Evolutionary conservation across 92 coral and sea anemone genomes (phyloP).

Genomic region (Pocillopora meandrina): DNA sequence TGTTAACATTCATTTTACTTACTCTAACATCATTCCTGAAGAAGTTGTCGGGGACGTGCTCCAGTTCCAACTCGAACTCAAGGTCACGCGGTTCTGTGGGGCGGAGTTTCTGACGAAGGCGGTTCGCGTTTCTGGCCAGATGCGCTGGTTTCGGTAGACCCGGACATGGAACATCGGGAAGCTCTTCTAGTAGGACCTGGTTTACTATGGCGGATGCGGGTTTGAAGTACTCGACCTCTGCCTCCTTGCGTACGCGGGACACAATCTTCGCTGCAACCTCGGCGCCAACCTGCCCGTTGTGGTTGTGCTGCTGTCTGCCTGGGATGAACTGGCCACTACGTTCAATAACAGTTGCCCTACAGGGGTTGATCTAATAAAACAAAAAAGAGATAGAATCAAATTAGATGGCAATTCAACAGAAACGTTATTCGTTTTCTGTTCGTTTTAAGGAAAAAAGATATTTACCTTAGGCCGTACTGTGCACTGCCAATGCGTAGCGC

Average conservation of each 20-base stretch:
- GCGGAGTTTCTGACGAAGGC: neutral
- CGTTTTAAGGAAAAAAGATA: neutral
- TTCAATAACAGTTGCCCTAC: conserved; percentile 33
- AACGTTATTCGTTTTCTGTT: neutral
- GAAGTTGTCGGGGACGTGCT: neutral
- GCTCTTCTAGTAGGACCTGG: conserved; percentile 16
- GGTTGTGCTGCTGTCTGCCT: conserved; percentile 12
- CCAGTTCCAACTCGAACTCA: conserved; percentile 1
- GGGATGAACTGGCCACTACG: conserved; percentile 23
- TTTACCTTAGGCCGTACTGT: conserved; percentile 15
- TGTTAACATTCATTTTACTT: no score
- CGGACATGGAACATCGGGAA: conserved; percentile 37
- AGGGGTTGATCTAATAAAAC: conserved; percentile 4
- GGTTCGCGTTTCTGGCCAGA: conserved; percentile 11
- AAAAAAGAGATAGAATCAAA: neutral
- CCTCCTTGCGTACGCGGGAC: neutral
- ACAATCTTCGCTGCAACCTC: neutral
- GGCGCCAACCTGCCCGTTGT: conserved; percentile 2
- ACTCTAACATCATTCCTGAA: neutral
- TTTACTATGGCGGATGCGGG: conserved; percentile 44
- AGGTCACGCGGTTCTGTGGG: conserved; percentile 13
- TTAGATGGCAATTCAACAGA: conserved; percentile 2
- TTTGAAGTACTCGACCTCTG: conserved; percentile 20
- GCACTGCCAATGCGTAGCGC: conserved; percentile 20
- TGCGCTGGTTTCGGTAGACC: conserved; percentile 27